Evolutionary conservation across 2,888 invertebrate species (phyloP).

Genomic region (Ichneumoninae sp.): DNA sequence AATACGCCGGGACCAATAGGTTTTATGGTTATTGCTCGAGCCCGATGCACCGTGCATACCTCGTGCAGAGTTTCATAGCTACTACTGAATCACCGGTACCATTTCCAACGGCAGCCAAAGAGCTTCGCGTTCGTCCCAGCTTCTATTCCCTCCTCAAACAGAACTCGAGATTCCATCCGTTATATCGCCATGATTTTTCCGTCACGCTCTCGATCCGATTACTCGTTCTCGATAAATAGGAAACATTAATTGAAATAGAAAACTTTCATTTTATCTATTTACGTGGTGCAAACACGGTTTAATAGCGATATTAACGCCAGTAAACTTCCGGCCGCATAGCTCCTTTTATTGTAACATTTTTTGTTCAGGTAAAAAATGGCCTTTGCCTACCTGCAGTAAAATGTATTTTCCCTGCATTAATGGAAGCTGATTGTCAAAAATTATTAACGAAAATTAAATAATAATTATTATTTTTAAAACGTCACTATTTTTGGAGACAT

Average conservation of each 20-base stretch:
- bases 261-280: background rate
- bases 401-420: background rate
- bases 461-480: background rate
- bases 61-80: constrained; percentile 49
- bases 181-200: constrained; percentile 51
- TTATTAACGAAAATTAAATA: background rate
- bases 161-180: constrained; percentile 24
- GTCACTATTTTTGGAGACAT: background rate
- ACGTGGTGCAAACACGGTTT: constrained; percentile 3
- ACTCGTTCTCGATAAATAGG: background rate
- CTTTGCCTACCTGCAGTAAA: background rate
- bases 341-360: background rate
- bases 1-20: constrained; percentile 76
- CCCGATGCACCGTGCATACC: constrained; percentile 67
- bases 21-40: constrained; percentile 76
- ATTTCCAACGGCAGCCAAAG: constrained; percentile 38
- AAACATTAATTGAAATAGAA: background rate
- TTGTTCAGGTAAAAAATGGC: background rate
- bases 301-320: background rate
- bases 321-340: background rate
- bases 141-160: constrained; percentile 62
- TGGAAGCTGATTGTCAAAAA: background rate
- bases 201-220: constrained; percentile 27
- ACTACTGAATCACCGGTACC: constrained; percentile 46
- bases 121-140: constrained; percentile 40